phyloP scores from a whole-genome alignment of 2,888 invertebrate genomes.

The Mesorhabditis belari region DNA sequence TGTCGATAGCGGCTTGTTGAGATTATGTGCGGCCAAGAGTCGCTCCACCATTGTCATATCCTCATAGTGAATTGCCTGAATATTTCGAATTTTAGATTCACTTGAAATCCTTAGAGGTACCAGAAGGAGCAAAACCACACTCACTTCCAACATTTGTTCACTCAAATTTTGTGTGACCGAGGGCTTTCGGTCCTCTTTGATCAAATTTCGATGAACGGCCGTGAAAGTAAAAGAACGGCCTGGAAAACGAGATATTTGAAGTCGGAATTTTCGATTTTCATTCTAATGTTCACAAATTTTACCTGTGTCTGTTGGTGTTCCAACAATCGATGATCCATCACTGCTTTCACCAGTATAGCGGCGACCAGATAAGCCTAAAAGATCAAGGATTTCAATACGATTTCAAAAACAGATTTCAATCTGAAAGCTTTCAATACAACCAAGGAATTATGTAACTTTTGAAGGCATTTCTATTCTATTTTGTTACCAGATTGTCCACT shows the following conservation, averaged over 20 bases:
- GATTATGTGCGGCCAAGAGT: constrained; percentile 41
- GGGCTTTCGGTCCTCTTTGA: constrained; percentile 49
- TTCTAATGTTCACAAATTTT: constrained; percentile 1
- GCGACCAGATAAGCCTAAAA: constrained; percentile 34
- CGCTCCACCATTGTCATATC: constrained; percentile 46
- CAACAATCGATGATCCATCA: constrained; percentile 48
- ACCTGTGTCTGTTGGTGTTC: constrained; percentile 51
- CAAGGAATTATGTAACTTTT: no score
- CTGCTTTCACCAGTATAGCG: constrained; percentile 50
- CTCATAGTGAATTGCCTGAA: constrained; percentile 50
- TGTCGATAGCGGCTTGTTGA: constrained; percentile 44
- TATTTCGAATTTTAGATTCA: background rate
- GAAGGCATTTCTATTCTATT: no score
- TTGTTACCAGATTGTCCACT: constrained; percentile 48
- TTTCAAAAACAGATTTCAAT: no score
- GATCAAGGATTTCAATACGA: background rate
- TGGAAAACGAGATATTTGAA: background rate
- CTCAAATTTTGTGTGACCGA: constrained; percentile 50
- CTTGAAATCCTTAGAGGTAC: background rate
- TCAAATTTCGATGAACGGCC: constrained; percentile 9
- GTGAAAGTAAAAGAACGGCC: constrained; percentile 38
- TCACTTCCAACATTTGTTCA: constrained; percentile 50
- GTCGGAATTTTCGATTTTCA: background rate
- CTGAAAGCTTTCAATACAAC: no score
- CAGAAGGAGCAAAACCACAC: background rate